Percentiles rank a stretch among this genome's conserved stretches.
These are phyloP conservation scores for Andrena flavipes DNA, from an alignment of 2,888 invertebrate genomes.

Conservation along the genomic window DNA sequence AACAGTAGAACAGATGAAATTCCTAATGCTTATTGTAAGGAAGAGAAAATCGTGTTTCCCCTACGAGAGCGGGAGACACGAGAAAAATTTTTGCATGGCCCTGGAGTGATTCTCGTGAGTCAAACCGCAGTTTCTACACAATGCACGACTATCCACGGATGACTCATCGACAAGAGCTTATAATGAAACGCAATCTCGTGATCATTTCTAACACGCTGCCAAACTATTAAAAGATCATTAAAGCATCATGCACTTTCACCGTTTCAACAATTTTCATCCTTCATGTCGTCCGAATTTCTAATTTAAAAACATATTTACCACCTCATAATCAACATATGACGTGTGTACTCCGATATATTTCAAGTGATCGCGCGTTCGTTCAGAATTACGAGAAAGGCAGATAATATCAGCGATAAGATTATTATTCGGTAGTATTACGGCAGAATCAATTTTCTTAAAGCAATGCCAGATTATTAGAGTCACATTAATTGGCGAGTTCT, in stretches of 20 bases:
- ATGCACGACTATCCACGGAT: slow-evolving; percentile 54
- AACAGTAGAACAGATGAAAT: not conserved
- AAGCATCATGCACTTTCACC: not conserved
- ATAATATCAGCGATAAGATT: no score
- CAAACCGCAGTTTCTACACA: slow-evolving; percentile 60
- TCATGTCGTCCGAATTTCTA: no score
- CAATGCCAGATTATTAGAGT: no score
- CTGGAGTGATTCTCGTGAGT: slow-evolving; percentile 59
- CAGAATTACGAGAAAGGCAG: no score
- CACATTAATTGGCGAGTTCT: not conserved
- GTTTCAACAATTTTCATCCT: not conserved
- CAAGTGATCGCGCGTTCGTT: not conserved
- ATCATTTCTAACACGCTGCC: slow-evolving; percentile 46
- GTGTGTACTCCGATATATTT: not conserved
- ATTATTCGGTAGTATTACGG: no score
- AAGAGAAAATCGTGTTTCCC: slow-evolving; percentile 23
- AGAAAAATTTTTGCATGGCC: slow-evolving; percentile 53
- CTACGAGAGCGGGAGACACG: slow-evolving; percentile 1
- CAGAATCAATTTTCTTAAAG: no score
- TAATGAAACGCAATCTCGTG: slow-evolving; percentile 65
- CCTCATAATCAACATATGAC: no score
- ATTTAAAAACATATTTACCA: no score
- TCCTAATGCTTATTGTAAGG: not conserved
- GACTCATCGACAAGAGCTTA: slow-evolving; percentile 66
- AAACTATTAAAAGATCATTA: slow-evolving; percentile 18